Evolutionary conservation across 1,140 invertebrate species (phyloP), one percentile per base, ranked within the genome.

Genomic region (fruit fly (Drosophila melanogaster)): DNA sequence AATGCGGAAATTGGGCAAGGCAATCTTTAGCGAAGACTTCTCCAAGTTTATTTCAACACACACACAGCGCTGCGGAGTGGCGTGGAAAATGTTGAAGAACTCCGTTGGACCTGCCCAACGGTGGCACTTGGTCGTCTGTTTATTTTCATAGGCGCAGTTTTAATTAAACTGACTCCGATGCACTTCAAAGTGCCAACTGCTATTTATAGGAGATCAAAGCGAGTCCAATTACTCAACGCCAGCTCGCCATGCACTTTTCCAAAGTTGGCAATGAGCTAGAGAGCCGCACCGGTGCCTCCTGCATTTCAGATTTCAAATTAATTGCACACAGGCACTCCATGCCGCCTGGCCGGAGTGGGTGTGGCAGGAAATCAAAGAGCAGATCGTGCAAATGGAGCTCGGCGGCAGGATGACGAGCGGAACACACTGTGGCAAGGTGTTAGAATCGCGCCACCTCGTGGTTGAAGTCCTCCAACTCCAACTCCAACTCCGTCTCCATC

Each of bases 241-340:
- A 71, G 71, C 67, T 65, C 51, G 77, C 50, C 60, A 76, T 61
- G 74, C 75, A 73, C 81, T 86, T 47, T 81, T 86, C 35, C 61
- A 83, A 89, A 83, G 71, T 78, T 79, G 84, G 76, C 84, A 87
- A 87, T 87, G 84, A 84, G 84, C 84, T 89, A 89, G 76, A 87
- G 84, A 87, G 75, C 84, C 84, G 79, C 79, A 59, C 35, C 46
- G 40, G 58, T 51, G 33, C 50, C 58, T 40, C 37, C 35, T 30
- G 59, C 81, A 65, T 64, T 70, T 73, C 71, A 79, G 76, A 89
- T 83, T 89, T 73, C 76, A 79, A 79, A 89, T 83, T 89, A 89
- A 87, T 87, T 87, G 84, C 83, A 62, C 83, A 62, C 66, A 60
- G 53, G 46, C 58, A 64, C 38, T 58, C 49, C 38, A 47, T 17